Percentiles rank a stretch among this genome's conserved stretches.
Conservation (phyloP, 2,888 invertebrate species). For the Hermaeophaga mercurialis region DNA sequence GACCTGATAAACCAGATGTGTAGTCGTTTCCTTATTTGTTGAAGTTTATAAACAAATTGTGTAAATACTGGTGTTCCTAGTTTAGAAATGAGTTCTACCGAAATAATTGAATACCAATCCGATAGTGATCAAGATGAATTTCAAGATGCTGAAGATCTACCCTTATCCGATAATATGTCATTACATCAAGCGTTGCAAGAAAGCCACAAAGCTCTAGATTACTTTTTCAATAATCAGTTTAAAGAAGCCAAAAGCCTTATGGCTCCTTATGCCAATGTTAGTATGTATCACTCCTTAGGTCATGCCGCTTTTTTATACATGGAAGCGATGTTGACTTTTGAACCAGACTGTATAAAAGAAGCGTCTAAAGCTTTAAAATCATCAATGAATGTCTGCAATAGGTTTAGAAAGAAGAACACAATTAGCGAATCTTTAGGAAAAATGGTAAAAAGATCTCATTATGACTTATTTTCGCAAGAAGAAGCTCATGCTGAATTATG, state of each 20-base stretch:
- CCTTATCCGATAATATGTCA: constrained; percentile 59
- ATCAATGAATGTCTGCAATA: constrained; percentile 79
- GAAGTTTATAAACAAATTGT: no score
- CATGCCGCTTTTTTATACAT: constrained; percentile 87
- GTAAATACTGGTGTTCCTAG: no score
- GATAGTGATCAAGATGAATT: constrained; percentile 29
- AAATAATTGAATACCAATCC: constrained; percentile 17
- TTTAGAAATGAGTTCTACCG: constrained; percentile 9
- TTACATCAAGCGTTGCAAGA: constrained; percentile 75
- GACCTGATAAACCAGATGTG: background rate
- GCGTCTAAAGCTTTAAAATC: constrained; percentile 78
- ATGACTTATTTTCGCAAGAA: constrained; percentile 74
- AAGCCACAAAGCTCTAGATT: constrained; percentile 78
- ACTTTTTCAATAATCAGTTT: constrained; percentile 92
- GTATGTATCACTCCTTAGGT: constrained; percentile 93
- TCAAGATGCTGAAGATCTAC: constrained; percentile 32
- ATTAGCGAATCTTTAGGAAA: constrained; percentile 82
- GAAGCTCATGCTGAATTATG: constrained; percentile 96
- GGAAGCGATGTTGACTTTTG: constrained; percentile 92
- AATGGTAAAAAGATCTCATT: constrained; percentile 78
- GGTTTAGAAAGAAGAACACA: constrained; percentile 69
- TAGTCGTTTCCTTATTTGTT: background rate
- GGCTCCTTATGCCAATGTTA: constrained; percentile 77
- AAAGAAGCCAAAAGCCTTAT: constrained; percentile 78
- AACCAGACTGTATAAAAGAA: constrained; percentile 74